Percentiles rank a stretch among this genome's conserved stretches.
These are phyloP conservation scores for Uloborus plumipes DNA, from an alignment of 2,888 invertebrate species.

Conservation along the genomic window DNA sequence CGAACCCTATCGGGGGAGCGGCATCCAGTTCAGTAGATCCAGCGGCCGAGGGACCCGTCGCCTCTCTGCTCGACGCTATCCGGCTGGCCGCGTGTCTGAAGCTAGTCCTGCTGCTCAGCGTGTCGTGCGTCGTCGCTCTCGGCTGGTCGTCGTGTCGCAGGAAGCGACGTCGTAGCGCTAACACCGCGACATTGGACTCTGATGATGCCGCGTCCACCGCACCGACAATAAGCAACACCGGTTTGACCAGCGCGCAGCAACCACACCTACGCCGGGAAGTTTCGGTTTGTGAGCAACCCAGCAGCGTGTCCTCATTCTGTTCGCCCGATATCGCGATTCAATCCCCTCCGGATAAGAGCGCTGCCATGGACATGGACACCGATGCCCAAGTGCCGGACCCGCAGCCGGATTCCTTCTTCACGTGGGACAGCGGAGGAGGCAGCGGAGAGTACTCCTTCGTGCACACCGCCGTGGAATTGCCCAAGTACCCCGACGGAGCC, in stretches of 20 bases:
- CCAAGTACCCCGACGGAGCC: conserved; percentile 41
- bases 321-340: not conserved
- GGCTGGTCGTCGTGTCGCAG: conserved; percentile 12
- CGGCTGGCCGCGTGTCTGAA: conserved; percentile 15
- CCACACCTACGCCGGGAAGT: conserved; percentile 50
- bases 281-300: conserved; percentile 4
- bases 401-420: conserved; percentile 53
- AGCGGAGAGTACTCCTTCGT: conserved; percentile 55
- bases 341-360: not conserved
- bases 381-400: conserved; percentile 17
- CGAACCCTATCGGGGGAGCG: conserved; percentile 57
- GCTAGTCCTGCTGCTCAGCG: conserved; percentile 21
- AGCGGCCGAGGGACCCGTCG: conserved; percentile 32
- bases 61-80: conserved; percentile 14
- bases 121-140: conserved; percentile 25
- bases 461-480: conserved; percentile 60
- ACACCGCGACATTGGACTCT: not conserved
- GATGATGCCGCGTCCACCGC: not conserved
- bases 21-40: conserved; percentile 50
- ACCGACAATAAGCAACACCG: conserved; percentile 7
- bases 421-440: conserved; percentile 57
- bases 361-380: conserved; percentile 11
- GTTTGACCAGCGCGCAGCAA: conserved; percentile 22
- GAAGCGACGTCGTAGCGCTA: not conserved
- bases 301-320: conserved; percentile 25